phyloP scores from a whole-genome alignment of 1,140 invertebrate species.

The Drosophila bifasciata region DNA sequence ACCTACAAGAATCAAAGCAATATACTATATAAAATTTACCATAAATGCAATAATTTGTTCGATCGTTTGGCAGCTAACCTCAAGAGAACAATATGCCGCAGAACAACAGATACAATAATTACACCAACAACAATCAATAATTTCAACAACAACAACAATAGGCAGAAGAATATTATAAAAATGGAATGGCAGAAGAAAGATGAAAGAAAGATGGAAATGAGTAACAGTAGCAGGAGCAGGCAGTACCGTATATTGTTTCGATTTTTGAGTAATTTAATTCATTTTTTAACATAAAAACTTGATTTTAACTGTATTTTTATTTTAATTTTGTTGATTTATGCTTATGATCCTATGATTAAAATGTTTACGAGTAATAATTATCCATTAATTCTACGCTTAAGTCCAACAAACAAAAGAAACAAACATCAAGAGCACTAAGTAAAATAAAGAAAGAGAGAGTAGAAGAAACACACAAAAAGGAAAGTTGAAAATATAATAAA shows the following conservation, averaged over 20 bases:
- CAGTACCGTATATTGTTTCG: slow-evolving; percentile 59
- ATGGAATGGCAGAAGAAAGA: slow-evolving; percentile 1
- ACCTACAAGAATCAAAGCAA: slow-evolving; percentile 40
- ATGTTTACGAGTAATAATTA: slow-evolving; percentile 66
- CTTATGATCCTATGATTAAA: slow-evolving; percentile 67
- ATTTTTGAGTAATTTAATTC: slow-evolving; percentile 68
- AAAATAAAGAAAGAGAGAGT: slow-evolving; percentile 36
- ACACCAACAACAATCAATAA: slow-evolving; percentile 34
- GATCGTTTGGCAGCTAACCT: slow-evolving; percentile 39
- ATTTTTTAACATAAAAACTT: slow-evolving; percentile 56
- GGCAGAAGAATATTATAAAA: slow-evolving; percentile 20
- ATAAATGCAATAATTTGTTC: slow-evolving; percentile 37
- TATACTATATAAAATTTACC: slow-evolving; percentile 29
- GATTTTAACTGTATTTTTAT: slow-evolving; percentile 77
- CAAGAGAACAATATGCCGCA: slow-evolving; percentile 40
- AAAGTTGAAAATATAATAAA: slow-evolving; percentile 35
- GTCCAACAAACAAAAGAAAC: slow-evolving; percentile 39
- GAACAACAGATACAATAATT: slow-evolving; percentile 24
- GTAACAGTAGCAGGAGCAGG: slow-evolving; percentile 22
- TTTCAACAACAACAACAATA: slow-evolving; percentile 19
- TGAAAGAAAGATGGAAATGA: not conserved
- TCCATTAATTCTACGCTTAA: slow-evolving; percentile 50
- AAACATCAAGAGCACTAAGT: slow-evolving; percentile 29
- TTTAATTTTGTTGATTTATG: slow-evolving; percentile 80
- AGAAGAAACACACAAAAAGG: slow-evolving; percentile 46